Conservation (phyloP, 2,888 invertebrate genomes). For the Rapana venosa region DNA sequence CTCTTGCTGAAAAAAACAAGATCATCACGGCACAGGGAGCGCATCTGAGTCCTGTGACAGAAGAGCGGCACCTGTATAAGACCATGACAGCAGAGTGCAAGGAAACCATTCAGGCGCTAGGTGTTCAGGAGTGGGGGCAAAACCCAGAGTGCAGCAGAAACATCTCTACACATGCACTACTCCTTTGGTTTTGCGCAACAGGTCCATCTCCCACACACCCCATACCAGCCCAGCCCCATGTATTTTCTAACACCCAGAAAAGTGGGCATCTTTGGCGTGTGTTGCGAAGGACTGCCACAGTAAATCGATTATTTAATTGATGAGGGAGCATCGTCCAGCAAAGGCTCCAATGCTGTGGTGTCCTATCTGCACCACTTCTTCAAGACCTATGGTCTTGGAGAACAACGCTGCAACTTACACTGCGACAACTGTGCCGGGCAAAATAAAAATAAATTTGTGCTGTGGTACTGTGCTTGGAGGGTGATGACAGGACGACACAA, state of each 20-base stretch:
- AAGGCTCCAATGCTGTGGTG: constrained; percentile 45
- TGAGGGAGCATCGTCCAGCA: constrained; percentile 47
- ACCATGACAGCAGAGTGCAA: too few relatives aligned
- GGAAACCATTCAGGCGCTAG: too few relatives aligned
- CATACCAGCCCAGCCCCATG: constrained; percentile 60
- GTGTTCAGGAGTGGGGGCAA: too few relatives aligned
- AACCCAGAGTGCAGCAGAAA: background rate
- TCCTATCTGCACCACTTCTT: constrained; percentile 42
- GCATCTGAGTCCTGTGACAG: background rate
- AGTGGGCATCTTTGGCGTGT: constrained; percentile 52
- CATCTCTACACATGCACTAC: constrained; percentile 47
- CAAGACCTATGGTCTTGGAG: constrained; percentile 41
- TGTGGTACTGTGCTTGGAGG: background rate
- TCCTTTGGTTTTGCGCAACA: constrained; percentile 59
- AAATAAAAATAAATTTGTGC: constrained; percentile 40
- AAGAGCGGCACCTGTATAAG: too few relatives aligned
- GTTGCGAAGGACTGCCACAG: constrained; percentile 45
- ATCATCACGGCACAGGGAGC: background rate
- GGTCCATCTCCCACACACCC: constrained; percentile 54
- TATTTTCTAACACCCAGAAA: constrained; percentile 57
- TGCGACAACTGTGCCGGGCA: constrained; percentile 31
- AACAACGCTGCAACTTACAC: constrained; percentile 9
- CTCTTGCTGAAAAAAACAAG: constrained; percentile 10
- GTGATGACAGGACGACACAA: background rate
- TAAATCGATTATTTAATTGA: constrained; percentile 57